phyloP scores from a whole-genome alignment of 2,888 invertebrate species.

The Halictus ligatus region DNA sequence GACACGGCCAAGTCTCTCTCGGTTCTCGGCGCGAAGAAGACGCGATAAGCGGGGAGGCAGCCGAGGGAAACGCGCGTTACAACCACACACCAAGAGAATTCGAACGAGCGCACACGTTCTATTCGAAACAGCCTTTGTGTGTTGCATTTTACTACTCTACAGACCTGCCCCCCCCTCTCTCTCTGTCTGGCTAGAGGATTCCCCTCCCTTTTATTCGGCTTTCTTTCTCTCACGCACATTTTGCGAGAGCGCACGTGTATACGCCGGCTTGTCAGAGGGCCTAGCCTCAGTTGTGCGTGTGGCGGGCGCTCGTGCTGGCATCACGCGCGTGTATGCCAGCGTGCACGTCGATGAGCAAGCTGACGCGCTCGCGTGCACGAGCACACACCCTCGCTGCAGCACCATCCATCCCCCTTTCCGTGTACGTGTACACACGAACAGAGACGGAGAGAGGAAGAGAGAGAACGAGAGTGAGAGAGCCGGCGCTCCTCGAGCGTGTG shows the following conservation, averaged over 20 bases:
- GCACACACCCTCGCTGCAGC: not conserved
- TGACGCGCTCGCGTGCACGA: not conserved
- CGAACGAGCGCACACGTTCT: not conserved
- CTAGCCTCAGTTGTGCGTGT: not conserved
- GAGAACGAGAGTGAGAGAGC: not conserved
- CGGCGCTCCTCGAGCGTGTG: constrained; percentile 2
- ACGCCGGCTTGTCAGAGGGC: constrained; percentile 26
- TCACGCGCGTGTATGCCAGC: not conserved
- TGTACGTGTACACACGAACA: not conserved
- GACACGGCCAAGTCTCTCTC: constrained; percentile 54
- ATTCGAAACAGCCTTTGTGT: not conserved
- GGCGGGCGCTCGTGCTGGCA: not conserved
- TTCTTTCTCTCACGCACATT: constrained; percentile 44
- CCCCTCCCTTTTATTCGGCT: constrained; percentile 14
- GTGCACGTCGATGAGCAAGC: not conserved
- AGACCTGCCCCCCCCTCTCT: not conserved
- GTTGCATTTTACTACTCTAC: not conserved
- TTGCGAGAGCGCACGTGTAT: constrained; percentile 47
- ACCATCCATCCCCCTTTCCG: not conserved
- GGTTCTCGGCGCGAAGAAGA: constrained; percentile 40
- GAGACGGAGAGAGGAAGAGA: not conserved
- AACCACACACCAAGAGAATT: constrained; percentile 6
- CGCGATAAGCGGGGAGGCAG: constrained; percentile 37
- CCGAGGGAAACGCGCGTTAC: constrained; percentile 47
- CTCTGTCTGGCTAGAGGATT: not conserved